Evolutionary conservation across 2,113 vertebrate species (phyloP), one percentile per base, ranked within the genome.

Genomic region (Nibea albiflora): DNA sequence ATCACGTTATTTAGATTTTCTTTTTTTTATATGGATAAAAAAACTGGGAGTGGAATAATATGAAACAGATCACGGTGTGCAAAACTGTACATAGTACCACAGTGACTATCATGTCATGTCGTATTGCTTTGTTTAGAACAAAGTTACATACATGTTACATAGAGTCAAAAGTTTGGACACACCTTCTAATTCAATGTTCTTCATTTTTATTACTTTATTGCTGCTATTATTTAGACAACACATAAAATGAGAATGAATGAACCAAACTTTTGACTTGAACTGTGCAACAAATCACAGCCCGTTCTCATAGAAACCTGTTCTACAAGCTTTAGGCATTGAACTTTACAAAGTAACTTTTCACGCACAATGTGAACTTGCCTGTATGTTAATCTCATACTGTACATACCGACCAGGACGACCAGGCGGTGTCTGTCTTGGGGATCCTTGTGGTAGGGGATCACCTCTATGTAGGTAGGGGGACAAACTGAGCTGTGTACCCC

Each of bases 401-500:
- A 39, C 92, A 1, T 77, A 95, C 94, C 94, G 16, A 89, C 85
- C 73, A 95, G 83, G 11, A 93, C 57, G 7, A 94, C 90, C 58
- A 93, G 85, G 19, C 81, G 83, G 22, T 83, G 78, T 44, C 22
- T 76, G 44, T 92, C 93, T 17, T 65, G 75, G 3, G 85, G 72
- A 22, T 84, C 64, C 86, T 84, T 85, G 35, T 57, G 63, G 76
- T 91, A 90, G 10, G 88, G 91, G 26, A 91, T 80, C 35, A 95
- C 92, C 74, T 94, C 89, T 49, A 79, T 61, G 88, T 95, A 95
- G 54, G 90, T 86, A 4, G 88, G 85, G 17, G 88, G 76, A 16
- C 46, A 35, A 4, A 80, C 84, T 19, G 94, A 95, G 22, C 95
- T 89, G 0, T 96, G 95, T 15, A 95, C 93, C 73, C 96, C 95